These are phyloP conservation scores for Glaucopsyche alexis DNA, from an alignment of 2,888 invertebrate genomes.

Conservation along the genomic window DNA sequence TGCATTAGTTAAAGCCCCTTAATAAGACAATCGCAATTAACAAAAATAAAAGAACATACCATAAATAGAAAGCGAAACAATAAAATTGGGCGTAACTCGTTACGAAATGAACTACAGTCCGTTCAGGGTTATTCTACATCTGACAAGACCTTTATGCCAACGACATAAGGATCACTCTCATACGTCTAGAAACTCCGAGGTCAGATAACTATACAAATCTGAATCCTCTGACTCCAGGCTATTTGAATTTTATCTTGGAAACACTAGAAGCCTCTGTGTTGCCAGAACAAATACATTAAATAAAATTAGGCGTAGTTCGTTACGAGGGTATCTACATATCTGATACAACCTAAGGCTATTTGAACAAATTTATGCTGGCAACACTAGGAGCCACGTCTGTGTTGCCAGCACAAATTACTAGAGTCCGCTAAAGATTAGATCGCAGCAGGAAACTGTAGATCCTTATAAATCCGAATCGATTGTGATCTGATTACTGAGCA, in stretches of 20 bases:
- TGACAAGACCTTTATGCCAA: too few species aligned
- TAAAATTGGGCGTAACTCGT: slow-evolving; percentile 1
- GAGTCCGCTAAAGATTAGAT: slow-evolving; percentile 44
- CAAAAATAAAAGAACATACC: not conserved
- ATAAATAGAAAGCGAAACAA: slow-evolving; percentile 5
- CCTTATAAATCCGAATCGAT: slow-evolving; percentile 73
- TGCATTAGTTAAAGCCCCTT: not conserved
- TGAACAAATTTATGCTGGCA: slow-evolving; percentile 30
- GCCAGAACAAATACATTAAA: not conserved
- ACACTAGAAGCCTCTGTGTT: not conserved
- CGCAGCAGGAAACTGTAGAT: slow-evolving; percentile 63
- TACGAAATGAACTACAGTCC: not conserved
- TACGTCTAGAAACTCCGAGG: too few species aligned
- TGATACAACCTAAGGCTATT: slow-evolving; percentile 29
- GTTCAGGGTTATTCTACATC: too few species aligned
- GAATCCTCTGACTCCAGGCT: not conserved
- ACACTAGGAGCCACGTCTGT: slow-evolving; percentile 31
- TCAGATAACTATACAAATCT: not conserved
- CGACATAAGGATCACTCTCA: too few species aligned
- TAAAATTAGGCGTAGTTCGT: not conserved
- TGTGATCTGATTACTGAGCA: slow-evolving; percentile 72
- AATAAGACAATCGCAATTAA: not conserved
- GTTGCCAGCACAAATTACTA: slow-evolving; percentile 45
- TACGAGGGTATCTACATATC: slow-evolving; percentile 21
- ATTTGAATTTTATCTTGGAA: not conserved